Evolutionary conservation across 2,888 invertebrate species (phyloP), one percentile per base, ranked within the genome.

Genomic region (Nowickia ferox): DNA sequence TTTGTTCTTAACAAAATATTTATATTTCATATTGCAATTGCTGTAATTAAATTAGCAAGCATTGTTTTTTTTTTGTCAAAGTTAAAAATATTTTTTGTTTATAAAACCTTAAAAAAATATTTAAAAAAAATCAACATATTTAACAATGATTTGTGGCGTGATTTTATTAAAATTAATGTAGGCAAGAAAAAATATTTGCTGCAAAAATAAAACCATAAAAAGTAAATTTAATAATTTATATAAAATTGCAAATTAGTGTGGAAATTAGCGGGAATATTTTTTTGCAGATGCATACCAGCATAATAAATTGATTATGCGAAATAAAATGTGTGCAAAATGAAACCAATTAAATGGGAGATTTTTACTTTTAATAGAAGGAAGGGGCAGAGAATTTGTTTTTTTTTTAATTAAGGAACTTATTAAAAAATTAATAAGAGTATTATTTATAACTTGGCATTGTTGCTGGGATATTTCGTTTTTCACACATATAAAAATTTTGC

Each of bases 41-140:
- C 22, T 57, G 61, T 79, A 63, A 79, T 79, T 79, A 71, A 71
- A 71, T 79, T 51, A 59, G 3, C 30, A 0, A 0, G 6, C 5
- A 30, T 30, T 15, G 17, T 19, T 4, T 38, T 59, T 51, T 46
- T 0, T 17, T 44, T 63, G 1, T 42, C 2, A 6, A 13, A 6
- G 13, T 10, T 42, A 13, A 53, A 15, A 53, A 48, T 63, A 63
- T 57, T n/a, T 76, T 65, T 76, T 15, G 13, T 57, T 19, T 55
- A 66, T 59, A 59, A 42, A 69, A 57, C 22, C 46, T 15, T 2
- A 2, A 63, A 30, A 13, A 44, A 53, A 65, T 6, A 30, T 51
- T 13, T 8, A 59, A 13, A 51, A 40, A 30, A 65, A 17, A 30
- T 4, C 38, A 48, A 19, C 11, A 30, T 38, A 51, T 65, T 71